Evolutionary conservation across 1,140 invertebrate species (phyloP).

Genomic region (Euura saliciscinereae): DNA sequence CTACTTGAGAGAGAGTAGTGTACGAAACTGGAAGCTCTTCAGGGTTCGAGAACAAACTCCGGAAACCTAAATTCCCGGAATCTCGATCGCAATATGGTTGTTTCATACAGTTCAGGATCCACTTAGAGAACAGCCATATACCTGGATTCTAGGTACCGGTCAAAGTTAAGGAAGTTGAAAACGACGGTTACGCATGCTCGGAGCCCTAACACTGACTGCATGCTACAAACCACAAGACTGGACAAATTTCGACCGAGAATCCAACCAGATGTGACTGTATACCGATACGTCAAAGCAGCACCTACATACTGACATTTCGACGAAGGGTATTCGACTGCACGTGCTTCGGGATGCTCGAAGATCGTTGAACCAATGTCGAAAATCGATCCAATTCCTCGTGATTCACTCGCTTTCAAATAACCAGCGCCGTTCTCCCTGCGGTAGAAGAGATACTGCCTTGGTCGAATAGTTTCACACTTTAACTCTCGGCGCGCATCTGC

Average conservation of each 20-base stretch:
- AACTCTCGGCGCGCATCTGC: background rate
- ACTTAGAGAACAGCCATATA: background rate
- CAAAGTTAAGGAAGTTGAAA: no score
- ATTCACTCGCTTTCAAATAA: constrained; percentile 4
- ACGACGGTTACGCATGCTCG: no score
- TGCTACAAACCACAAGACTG: no score
- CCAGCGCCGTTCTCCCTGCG: background rate
- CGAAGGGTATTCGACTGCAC: background rate
- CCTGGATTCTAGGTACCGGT: no score
- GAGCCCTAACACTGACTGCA: no score
- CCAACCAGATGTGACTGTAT: background rate
- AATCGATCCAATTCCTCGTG: background rate
- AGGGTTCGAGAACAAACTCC: background rate
- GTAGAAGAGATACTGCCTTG: background rate
- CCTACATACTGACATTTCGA: background rate
- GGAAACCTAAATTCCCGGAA: background rate
- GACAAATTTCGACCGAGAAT: no score
- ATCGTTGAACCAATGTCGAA: background rate
- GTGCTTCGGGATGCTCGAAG: background rate
- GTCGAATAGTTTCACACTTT: constrained; percentile 4
- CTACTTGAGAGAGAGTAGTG: no score
- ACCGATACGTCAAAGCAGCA: background rate
- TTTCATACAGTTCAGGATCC: background rate
- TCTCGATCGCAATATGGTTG: background rate
- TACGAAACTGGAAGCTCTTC: no score